Base-by-base conservation (phyloP, 2,113 vertebrate species). In the Oryzias woworae region DNA sequence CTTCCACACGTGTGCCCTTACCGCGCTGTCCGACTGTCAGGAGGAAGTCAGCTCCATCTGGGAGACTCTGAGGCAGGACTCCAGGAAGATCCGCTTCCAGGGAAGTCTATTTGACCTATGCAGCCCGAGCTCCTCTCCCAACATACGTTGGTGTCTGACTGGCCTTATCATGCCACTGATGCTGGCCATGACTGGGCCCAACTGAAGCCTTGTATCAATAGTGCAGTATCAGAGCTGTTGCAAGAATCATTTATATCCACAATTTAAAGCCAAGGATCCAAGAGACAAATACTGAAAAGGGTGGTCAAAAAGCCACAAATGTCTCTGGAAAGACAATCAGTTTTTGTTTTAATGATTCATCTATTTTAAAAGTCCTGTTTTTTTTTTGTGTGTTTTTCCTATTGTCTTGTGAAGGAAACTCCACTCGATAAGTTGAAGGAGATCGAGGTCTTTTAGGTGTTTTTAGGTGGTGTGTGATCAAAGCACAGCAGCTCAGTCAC, bases 61-160 rank as follows among this genome's bases (percentile, higher is more conserved):
- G 90, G 91, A 94, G 83, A 88, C 70, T 43, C 83, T 92, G 72
- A 89, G 86, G 78, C 91, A 84, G 53, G 90, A 93, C 80, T 91
- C 89, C 65, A 86, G 4, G 73, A 92, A 93, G 88, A 87, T 89
- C 66, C 85, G 83, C 53, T 93, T 94, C 78, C 91, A 88, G 81
- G 90, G 92, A 53, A 92, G 89, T 73, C 80, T 94, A 75, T 93
- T 92, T 0, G 88, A 94, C 66, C 87, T 92, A 75, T 92, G 91
- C 77, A 88, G 87, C 77, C 74, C 87, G 60, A 84, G 81, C 70
- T 78, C 71, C 17, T 57, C 53, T 49, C 87, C 86, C 52, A 36
- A 59, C 18, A 57, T 71, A 31, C 58, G 56, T 28, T 67, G 66
- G 14, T 69, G 66, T 23, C 59, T 81, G 0, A 28, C 56, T 48